Evolutionary conservation across 2,113 vertebrate genomes (phyloP).

Genomic region (Amazona guildingii): DNA sequence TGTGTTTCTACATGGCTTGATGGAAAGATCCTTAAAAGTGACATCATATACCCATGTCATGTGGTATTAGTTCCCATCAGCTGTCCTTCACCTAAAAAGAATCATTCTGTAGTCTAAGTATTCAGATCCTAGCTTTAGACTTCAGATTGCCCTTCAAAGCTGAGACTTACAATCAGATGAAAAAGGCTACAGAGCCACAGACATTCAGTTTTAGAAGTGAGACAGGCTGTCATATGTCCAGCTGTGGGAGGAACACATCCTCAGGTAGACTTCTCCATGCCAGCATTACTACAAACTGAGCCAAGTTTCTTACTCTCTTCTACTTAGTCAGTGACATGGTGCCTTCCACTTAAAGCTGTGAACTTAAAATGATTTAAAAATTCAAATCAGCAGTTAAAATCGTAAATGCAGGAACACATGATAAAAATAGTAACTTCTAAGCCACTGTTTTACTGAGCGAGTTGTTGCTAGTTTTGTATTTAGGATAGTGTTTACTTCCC

Average conservation of each 20-base stretch:
- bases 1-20: background rate
- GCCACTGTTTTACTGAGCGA: background rate
- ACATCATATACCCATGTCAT: background rate
- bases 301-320: background rate
- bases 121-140: background rate
- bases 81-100: background rate
- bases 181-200: background rate
- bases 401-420: background rate
- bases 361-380: background rate
- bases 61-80: background rate
- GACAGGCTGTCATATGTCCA: background rate
- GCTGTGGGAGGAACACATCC: background rate
- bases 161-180: background rate
- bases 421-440: background rate
- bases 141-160: background rate
- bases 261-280: background rate
- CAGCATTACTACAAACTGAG: background rate
- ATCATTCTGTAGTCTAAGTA: fast-evolving
- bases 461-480: background rate
- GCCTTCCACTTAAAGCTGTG: background rate
- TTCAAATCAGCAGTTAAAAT: background rate
- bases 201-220: background rate
- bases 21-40: background rate
- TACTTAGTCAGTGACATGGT: background rate
- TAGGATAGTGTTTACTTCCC: background rate